A percentile compares a stretch with the other conserved stretches of the same genome.
Conservation (phyloP, 1,140 invertebrate species). For the Radopholus similis region DNA sequence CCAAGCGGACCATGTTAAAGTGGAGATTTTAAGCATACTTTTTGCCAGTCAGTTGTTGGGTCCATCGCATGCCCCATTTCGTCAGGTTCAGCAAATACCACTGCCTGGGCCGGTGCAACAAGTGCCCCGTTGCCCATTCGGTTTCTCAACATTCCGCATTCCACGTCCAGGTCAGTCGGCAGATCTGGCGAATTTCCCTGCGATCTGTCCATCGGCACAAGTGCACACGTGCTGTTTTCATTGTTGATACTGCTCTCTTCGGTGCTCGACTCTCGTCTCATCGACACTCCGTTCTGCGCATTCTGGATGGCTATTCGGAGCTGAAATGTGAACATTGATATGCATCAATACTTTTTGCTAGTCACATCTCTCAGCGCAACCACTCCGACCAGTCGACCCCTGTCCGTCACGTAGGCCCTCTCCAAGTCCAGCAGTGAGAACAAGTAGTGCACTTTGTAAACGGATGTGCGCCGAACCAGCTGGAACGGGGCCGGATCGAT, state of each 20-base stretch:
- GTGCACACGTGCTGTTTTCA: background rate
- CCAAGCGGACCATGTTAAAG: too few species aligned
- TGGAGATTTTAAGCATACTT: too few species aligned
- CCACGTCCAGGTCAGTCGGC: background rate
- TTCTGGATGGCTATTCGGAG: constrained; percentile 48
- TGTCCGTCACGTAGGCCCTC: constrained; percentile 94
- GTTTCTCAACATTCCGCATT: background rate
- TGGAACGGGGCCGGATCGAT: constrained; percentile 98
- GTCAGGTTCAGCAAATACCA: background rate
- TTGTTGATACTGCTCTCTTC: too few species aligned
- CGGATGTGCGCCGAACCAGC: constrained; percentile 85
- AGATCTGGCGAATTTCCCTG: background rate
- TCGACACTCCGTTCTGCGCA: constrained; percentile 36
- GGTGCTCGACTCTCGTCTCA: constrained; percentile 5
- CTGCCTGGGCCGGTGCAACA: too few species aligned
- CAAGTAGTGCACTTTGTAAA: constrained; percentile 90
- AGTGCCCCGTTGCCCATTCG: too few species aligned
- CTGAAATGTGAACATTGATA: constrained; percentile 22
- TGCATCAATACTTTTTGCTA: background rate
- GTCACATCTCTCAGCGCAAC: constrained; percentile 87
- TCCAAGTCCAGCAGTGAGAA: constrained; percentile 94
- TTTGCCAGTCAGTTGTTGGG: too few species aligned
- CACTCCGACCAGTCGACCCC: constrained; percentile 88
- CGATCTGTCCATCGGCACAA: background rate
- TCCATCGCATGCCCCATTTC: background rate